These are phyloP conservation scores for Bovichtus variegatus DNA, from an alignment of 2,797 vertebrate species.

Conservation along the genomic window DNA sequence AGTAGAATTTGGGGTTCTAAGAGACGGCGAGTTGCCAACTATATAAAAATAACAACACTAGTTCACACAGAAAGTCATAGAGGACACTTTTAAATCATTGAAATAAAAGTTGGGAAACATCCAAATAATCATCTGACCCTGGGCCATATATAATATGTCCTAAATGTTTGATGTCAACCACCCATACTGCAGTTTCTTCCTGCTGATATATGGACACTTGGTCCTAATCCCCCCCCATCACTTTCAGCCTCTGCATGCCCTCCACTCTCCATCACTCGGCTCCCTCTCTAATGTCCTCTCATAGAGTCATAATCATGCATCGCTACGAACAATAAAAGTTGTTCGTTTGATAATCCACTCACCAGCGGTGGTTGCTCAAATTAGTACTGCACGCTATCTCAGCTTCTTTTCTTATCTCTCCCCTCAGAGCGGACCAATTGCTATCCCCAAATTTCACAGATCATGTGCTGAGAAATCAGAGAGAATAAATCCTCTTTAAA, in stretches of 20 bases:
- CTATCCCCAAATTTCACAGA: constrained; percentile 72
- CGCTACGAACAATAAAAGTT: constrained; percentile 65
- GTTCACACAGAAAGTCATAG: constrained; percentile 4
- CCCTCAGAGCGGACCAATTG: constrained; percentile 54
- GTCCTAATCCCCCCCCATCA: constrained; percentile 58
- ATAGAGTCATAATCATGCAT: constrained; percentile 51
- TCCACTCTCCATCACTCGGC: constrained; percentile 43
- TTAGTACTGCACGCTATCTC: constrained; percentile 64
- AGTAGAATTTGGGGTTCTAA: constrained; percentile 15
- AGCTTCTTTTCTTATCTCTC: constrained; percentile 70
- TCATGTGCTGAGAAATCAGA: constrained; percentile 55
- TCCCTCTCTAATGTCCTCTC: constrained; percentile 38
- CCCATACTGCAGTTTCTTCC: background rate
- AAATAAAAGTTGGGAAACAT: constrained; percentile 8
- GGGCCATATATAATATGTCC: too few species aligned
- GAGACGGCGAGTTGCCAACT: background rate
- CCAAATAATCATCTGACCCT: background rate
- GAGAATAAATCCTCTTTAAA: constrained; percentile 75
- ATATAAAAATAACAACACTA: background rate
- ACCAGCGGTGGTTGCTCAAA: constrained; percentile 68
- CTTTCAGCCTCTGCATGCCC: constrained; percentile 43
- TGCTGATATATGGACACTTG: constrained; percentile 12
- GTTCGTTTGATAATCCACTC: constrained; percentile 77
- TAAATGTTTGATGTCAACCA: constrained; percentile 16
- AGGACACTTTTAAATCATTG: constrained; percentile 25